Conservation (phyloP, 2,113 vertebrate species). For the Thermophis baileyi region DNA sequence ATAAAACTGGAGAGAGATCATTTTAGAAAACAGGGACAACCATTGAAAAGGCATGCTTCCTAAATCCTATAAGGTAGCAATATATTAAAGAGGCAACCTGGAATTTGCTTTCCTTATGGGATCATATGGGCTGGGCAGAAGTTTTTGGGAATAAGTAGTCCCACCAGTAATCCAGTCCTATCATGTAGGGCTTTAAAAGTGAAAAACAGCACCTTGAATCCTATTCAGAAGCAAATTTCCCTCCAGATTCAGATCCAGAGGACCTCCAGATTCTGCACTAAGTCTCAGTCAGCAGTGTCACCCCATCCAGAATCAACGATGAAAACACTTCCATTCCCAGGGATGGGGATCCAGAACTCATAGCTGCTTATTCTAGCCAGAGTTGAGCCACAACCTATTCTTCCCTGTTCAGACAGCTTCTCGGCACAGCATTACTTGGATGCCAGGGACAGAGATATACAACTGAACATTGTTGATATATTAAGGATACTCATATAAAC, state of each 20-base stretch:
- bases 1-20: background rate
- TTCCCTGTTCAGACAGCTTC: background rate
- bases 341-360: background rate
- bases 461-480: background rate
- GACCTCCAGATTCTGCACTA: background rate
- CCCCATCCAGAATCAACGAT: background rate
- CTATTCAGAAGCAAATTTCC: background rate
- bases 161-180: background rate
- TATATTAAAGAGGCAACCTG: background rate
- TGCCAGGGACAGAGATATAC: background rate
- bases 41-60: background rate
- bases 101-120: background rate
- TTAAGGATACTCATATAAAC: background rate
- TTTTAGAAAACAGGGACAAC: background rate
- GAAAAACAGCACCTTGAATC: background rate
- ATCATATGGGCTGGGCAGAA: background rate
- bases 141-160: background rate
- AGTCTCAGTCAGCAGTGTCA: background rate
- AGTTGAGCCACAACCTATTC: background rate
- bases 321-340: background rate
- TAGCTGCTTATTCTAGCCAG: background rate
- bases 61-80: background rate
- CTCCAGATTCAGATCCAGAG: background rate
- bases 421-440: background rate
- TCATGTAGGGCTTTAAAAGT: background rate